Conservation (phyloP, 2,113 vertebrate species). For the Pterocles gutturalis region DNA sequence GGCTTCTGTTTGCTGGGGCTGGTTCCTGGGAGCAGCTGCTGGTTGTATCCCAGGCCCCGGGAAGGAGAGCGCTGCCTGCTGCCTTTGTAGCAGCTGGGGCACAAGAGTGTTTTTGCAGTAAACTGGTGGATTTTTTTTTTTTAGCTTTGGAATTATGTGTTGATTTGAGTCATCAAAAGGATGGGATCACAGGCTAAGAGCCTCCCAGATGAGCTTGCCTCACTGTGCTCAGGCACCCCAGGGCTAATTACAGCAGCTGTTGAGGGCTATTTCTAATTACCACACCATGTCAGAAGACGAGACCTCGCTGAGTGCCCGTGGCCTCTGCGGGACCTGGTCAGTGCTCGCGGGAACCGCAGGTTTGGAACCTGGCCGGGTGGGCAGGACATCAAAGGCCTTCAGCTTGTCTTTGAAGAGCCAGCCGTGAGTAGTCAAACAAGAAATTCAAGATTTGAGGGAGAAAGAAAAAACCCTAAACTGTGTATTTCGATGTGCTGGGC, state of each 20-base stretch:
- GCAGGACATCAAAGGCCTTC: constrained; percentile 49
- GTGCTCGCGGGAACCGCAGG: rapidly evolving
- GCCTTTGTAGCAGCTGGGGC: not conserved
- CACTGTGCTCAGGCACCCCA: not conserved
- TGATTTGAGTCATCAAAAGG: constrained; percentile 40
- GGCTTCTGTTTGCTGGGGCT: not conserved
- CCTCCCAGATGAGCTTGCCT: not conserved
- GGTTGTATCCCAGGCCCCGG: rapidly evolving
- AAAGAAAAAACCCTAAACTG: not conserved
- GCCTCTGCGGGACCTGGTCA: not conserved
- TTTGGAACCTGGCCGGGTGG: not conserved
- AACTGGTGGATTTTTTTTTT: not conserved
- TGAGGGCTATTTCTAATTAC: constrained; percentile 5
- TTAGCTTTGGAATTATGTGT: not conserved
- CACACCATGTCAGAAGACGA: not conserved
- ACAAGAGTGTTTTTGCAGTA: not conserved
- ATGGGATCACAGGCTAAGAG: not conserved
- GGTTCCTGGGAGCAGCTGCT: not conserved
- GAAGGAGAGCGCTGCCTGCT: not conserved
- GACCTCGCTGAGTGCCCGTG: not conserved
- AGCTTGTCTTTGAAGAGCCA: constrained; percentile 46
- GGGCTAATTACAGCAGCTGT: constrained; percentile 50
- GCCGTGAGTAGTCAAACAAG: constrained; percentile 40
- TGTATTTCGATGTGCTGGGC: not conserved
- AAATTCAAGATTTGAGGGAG: constrained; percentile 39